Evolutionary conservation across 2,888 invertebrate species (phyloP), one percentile per base, ranked within the genome.

Genomic region (Scaptomyza reducta): DNA sequence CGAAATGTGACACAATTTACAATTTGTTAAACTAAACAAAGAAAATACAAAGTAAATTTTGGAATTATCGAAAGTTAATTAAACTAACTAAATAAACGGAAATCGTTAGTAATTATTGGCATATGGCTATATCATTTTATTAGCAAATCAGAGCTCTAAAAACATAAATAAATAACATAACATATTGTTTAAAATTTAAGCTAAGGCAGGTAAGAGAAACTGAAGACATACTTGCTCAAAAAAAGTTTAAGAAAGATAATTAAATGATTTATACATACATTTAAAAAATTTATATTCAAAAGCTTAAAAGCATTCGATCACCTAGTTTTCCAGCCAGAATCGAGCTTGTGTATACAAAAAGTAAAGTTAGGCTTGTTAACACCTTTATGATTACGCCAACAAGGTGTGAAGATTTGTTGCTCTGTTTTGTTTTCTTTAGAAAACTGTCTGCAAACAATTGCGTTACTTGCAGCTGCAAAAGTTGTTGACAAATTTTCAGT

Each of bases 391-490:
- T 3, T 11, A 6, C 6, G 40, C 22, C 14, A 46, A 51, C n/a
- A 45, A 60, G 51, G 66, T 49, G 53, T 40, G 47, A 38, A 59
- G 13, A 57, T 47, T 56, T 35, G 14, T 14, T 27, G n/a, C 18
- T 16, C 33, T 46, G 11, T n/a, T n/a, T n/a, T 40, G 16, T 25
- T 35, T 61, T 55, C 33, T 35, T 46, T 33, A 33, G 71, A 53
- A 71, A 59, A 31, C 11, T 45, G 58, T 68, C 68, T 55, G 44
- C n/a, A 33, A 44, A 49, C 16, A 29, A 35, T 45, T 49, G 49
- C n/a, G 10, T 6, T 47, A n/a, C 14, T 33, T 27, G 60, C 66
- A 70, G 70, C 70, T 71, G 70, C 53, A 60, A 65, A 16, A 25
- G 40, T 44, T 42, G 49, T 51, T 22, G 13, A 27, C 40, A 25